A percentile compares a stretch with the other conserved stretches of the same genome.
Conservation (phyloP, 2,113 vertebrate species). For the Bucco capensis region DNA sequence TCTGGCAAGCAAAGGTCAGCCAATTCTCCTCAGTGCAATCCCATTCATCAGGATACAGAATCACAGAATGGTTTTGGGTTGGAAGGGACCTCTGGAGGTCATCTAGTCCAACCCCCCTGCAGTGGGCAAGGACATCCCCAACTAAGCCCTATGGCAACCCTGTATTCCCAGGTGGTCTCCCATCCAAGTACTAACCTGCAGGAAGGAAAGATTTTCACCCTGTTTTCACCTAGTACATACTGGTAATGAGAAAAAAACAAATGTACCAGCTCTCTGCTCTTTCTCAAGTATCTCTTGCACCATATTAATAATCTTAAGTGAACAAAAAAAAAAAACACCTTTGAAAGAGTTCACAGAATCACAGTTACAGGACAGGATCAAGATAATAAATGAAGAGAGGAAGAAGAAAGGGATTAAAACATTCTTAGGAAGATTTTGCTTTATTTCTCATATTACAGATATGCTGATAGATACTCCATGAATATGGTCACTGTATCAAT, state of each 20-base stretch:
- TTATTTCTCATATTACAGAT: background rate
- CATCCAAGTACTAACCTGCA: too few species aligned
- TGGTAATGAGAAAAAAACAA: background rate
- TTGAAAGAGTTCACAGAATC: background rate
- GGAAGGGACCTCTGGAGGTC: too few species aligned
- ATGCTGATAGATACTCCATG: background rate
- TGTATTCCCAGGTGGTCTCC: too few species aligned
- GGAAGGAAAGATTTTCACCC: background rate
- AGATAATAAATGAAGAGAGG: background rate
- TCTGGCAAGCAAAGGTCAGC: background rate
- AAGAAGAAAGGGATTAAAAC: background rate
- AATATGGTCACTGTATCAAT: background rate
- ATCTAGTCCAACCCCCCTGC: too few species aligned
- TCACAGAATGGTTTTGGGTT: too few species aligned
- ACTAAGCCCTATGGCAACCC: too few species aligned
- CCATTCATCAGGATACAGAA: constrained; percentile 27
- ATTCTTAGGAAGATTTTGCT: background rate
- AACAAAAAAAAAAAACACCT: background rate
- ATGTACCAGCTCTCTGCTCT: background rate
- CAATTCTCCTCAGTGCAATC: background rate
- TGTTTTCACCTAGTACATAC: background rate
- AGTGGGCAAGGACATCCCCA: too few species aligned
- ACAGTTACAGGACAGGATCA: background rate
- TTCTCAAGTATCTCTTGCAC: background rate
- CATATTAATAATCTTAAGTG: rapidly evolving